Conservation (phyloP, 2,113 vertebrate species). For the Brevimyrus niger region DNA sequence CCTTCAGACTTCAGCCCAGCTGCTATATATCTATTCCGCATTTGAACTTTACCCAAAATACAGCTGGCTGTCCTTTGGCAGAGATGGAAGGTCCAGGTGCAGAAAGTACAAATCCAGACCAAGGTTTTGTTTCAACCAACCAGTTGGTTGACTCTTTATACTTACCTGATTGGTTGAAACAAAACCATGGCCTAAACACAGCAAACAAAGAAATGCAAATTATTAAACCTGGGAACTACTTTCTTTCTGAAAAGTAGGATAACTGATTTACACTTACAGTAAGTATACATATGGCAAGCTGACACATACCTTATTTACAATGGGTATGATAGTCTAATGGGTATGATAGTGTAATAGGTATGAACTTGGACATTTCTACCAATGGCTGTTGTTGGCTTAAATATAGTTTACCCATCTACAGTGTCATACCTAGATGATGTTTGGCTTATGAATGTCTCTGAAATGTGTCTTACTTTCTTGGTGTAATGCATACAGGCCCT, state of each 20-base stretch:
- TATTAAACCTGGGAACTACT: background rate
- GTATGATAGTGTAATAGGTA: no score
- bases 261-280: background rate
- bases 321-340: constrained; percentile 80
- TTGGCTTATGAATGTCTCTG: background rate
- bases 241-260: background rate
- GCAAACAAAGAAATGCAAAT: background rate
- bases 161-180: background rate
- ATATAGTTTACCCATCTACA: background rate
- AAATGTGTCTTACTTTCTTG: background rate
- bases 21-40: background rate
- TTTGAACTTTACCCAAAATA: background rate
- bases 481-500: background rate
- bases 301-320: constrained; percentile 88
- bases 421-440: background rate
- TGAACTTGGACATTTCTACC: background rate
- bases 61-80: background rate
- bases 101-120: background rate
- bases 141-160: background rate
- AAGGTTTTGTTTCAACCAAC: background rate
- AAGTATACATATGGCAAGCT: background rate
- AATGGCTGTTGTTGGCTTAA: background rate
- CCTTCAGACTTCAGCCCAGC: background rate
- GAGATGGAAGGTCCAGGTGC: background rate
- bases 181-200: background rate